A percentile compares a stretch with the other conserved stretches of the same genome.
These are phyloP conservation scores for Etheostoma nigrum DNA, from an alignment of 2,797 vertebrate species.

Conservation along the genomic window DNA sequence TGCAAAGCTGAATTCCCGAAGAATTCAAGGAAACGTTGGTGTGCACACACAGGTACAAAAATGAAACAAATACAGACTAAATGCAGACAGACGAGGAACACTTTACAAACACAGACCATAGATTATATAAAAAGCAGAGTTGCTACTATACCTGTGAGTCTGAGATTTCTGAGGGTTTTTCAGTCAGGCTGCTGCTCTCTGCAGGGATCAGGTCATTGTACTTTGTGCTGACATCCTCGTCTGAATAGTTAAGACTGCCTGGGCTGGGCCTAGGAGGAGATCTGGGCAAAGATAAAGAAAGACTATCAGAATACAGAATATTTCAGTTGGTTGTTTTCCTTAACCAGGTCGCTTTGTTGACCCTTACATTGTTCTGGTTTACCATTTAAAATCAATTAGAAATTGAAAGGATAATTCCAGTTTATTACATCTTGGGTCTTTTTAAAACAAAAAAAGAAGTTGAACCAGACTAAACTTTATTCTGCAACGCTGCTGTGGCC, in stretches of 20 bases:
- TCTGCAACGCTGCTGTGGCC: not conserved
- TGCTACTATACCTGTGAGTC: conserved; percentile 92
- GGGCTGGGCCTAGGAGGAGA: conserved; percentile 96
- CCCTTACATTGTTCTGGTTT: not conserved
- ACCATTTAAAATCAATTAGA: not conserved
- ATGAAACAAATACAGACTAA: conserved; percentile 31
- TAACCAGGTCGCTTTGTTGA: not conserved
- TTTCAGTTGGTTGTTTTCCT: not conserved
- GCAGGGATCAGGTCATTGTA: conserved; percentile 97
- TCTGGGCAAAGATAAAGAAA: conserved; percentile 70
- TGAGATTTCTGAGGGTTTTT: conserved; percentile 96
- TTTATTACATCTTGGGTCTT: not conserved
- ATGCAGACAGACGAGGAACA: conserved; percentile 28
- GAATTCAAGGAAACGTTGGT: conserved; percentile 62
- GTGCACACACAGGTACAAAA: conserved; percentile 47
- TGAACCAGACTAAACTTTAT: not conserved
- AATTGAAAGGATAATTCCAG: not conserved
- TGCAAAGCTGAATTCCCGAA: conserved; percentile 62
- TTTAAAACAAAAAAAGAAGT: not conserved
- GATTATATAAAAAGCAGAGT: not conserved
- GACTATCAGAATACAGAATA: not conserved
- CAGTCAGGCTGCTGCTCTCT: conserved; percentile 97
- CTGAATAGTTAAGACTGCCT: conserved; percentile 95
- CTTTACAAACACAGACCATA: conserved; percentile 3
- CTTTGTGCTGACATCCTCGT: conserved; percentile 96